Evolutionary conservation across 2,113 vertebrate genomes (phyloP), one percentile per base, ranked within the genome.

Genomic region (Crypturellus undulatus): DNA sequence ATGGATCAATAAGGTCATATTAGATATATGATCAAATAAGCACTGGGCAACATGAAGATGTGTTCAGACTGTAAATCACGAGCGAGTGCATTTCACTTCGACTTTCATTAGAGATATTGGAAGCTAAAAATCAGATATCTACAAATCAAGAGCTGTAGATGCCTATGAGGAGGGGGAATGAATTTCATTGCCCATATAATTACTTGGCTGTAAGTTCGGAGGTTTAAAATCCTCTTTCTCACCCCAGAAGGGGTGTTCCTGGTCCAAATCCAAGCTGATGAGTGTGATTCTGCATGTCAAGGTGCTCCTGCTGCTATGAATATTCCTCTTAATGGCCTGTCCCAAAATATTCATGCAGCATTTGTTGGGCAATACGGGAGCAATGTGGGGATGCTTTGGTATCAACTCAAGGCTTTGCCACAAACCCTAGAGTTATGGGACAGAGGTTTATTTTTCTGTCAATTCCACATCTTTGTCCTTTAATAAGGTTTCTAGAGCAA

Each of bases 151-250:
- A 96, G 47, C 59, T 40, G 40, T 54, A 45, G 54, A 59, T 91
- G 25, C 58, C 59, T 58, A 3, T 17, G 51, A 75, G 38, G 78
- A 72, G 75, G 70, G 42, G 24, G 22, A 11, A 54, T 87, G 67
- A 77, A 90, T 90, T 79, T 90, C 91, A 77, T 94, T 93, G 87
- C 85, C 63, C 79, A 47, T 87, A 81, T 92, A 91, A 85, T 96
- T 91, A 87, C 70, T 87, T 87, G 92, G 76, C 88, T 93, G 76
- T 90, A 85, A 82, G 91, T 52, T 90, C 36, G 69, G 79, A 77
- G 71, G 62, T 95, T 93, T 89, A 73, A 91, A 94, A 85, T 83
- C 75, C 73, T 30, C 83, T 94, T 91, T 93, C 79, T 49, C 87
- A 90, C 78, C 82, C 26, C 79, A 49, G 82, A 36, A 82, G 63